These are phyloP conservation scores for Chironomus riparius DNA, from an alignment of 2,888 invertebrate genomes.

Conservation along the genomic window DNA sequence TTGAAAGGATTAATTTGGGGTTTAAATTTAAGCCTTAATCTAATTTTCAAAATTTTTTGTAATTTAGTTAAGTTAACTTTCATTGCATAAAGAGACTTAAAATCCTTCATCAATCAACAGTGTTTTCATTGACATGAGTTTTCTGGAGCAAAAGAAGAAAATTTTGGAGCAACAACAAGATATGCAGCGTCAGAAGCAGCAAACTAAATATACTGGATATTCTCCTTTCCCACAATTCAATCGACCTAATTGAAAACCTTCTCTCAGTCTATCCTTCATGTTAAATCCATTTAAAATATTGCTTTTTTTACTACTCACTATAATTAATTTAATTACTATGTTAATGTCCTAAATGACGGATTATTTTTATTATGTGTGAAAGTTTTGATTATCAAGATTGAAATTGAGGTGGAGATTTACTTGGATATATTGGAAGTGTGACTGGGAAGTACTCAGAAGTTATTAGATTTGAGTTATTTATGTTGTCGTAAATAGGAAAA, in stretches of 20 bases:
- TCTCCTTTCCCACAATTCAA: slow-evolving; percentile 16
- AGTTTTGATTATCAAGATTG: no score
- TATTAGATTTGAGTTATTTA: no score
- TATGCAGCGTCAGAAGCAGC: slow-evolving; percentile 39
- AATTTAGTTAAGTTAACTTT: neutral
- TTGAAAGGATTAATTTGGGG: no score
- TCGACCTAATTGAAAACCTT: neutral
- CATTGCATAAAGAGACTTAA: slow-evolving; percentile 28
- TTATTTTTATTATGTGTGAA: no score
- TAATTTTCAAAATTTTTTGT: neutral
- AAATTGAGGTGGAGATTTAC: no score
- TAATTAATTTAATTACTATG: neutral
- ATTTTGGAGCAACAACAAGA: slow-evolving; percentile 52
- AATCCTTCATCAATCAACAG: slow-evolving; percentile 37
- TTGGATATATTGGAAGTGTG: no score
- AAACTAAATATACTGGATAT: slow-evolving; percentile 34
- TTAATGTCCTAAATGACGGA: neutral
- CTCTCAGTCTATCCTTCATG: neutral
- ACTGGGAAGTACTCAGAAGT: no score
- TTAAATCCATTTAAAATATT: neutral
- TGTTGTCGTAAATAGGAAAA: no score
- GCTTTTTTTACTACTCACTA: neutral
- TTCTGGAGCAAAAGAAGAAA: slow-evolving; percentile 63
- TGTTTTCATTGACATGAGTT: slow-evolving; percentile 77
- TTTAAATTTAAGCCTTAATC: neutral